Percentiles rank a stretch among this genome's conserved stretches.
phyloP scores from a whole-genome alignment of 1,140 invertebrate genomes.

The Wasmannia auropunctata region DNA sequence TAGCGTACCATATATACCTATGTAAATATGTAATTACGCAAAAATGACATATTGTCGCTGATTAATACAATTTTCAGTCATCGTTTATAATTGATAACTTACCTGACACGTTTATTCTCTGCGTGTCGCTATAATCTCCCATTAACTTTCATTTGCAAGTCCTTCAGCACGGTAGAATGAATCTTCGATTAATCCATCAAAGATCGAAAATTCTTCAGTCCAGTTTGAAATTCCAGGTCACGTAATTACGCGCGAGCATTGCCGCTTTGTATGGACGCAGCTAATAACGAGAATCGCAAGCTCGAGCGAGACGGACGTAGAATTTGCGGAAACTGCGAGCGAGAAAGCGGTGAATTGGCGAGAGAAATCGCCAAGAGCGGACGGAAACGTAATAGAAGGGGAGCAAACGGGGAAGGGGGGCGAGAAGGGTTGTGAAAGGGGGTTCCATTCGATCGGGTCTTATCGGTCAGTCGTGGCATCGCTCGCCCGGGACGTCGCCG shows the following conservation, averaged over 20 bases:
- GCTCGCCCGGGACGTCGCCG: neutral
- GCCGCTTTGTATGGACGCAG: neutral
- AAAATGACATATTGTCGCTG: no score
- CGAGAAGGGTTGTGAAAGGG: neutral
- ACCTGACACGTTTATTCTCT: neutral
- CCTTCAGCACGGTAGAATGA: neutral
- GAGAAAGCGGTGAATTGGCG: conserved; percentile 7
- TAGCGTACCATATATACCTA: no score
- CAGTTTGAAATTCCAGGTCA: neutral
- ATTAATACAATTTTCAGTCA: neutral
- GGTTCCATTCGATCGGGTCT: conserved; percentile 21
- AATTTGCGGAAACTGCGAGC: neutral
- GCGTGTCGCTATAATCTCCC: neutral
- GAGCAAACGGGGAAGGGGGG: neutral
- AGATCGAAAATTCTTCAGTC: neutral
- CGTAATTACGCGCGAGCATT: neutral
- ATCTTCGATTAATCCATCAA: neutral
- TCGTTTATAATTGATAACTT: neutral
- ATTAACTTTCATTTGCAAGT: neutral
- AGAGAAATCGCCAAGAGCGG: neutral
- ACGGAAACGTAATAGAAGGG: conserved; percentile 10
- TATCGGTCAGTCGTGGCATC: conserved; percentile 21
- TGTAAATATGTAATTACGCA: no score
- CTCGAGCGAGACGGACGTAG: neutral
- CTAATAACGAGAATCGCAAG: neutral